These are phyloP conservation scores for Gambusia affinis DNA, from an alignment of 2,113 vertebrate genomes.

Conservation along the genomic window DNA sequence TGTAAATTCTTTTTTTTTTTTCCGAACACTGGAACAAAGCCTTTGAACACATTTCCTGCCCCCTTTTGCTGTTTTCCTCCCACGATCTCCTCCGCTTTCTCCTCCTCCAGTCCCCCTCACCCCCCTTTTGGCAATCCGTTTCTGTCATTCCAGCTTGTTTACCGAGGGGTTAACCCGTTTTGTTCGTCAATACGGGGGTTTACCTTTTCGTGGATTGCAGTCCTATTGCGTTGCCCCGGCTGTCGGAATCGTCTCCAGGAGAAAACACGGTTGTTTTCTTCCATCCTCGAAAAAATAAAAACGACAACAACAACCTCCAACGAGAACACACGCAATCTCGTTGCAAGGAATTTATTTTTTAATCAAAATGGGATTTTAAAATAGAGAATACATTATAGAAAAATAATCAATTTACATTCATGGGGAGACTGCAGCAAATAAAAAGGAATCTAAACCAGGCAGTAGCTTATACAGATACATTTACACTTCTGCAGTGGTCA, in stretches of 20 bases:
- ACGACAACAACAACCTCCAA: neutral
- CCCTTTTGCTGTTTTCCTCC: constrained; percentile 23
- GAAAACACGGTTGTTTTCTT: constrained; percentile 31
- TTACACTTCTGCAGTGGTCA: neutral
- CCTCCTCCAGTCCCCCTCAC: neutral
- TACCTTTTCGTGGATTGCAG: constrained; percentile 37
- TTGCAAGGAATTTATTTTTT: constrained; percentile 12
- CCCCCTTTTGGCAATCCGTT: constrained; percentile 29
- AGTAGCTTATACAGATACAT: neutral
- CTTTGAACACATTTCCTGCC: constrained; percentile 58
- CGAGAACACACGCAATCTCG: constrained; percentile 13
- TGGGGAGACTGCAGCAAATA: neutral
- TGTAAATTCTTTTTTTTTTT: constrained; percentile 33
- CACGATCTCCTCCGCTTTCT: constrained; percentile 11
- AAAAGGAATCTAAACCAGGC: neutral
- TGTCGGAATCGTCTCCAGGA: constrained; percentile 40
- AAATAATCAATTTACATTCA: constrained; percentile 8
- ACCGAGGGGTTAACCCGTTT: constrained; percentile 41
- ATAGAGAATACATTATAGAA: constrained; percentile 5
- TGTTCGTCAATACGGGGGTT: constrained; percentile 1
- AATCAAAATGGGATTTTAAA: constrained; percentile 15
- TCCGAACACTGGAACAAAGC: constrained; percentile 52
- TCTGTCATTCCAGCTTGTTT: constrained; percentile 52
- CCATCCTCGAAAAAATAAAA: constrained; percentile 8
- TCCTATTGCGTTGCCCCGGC: constrained; percentile 43